These are phyloP conservation scores for Picus viridis DNA, from an alignment of 2,797 vertebrate genomes.

Conservation along the genomic window DNA sequence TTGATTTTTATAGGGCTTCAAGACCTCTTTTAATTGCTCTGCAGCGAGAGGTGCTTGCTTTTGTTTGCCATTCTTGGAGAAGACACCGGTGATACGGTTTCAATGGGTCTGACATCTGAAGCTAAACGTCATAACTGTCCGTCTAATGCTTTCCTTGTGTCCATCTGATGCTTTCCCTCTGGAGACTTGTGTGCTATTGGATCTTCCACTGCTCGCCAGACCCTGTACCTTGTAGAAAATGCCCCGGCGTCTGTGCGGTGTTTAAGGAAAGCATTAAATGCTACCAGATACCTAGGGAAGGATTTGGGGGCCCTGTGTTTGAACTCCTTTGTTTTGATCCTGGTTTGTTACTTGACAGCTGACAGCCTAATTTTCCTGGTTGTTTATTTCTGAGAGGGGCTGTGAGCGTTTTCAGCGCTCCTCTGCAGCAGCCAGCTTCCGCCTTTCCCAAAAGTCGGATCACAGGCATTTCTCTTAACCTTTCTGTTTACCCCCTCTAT, in stretches of 20 bases:
- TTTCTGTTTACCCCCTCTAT: conserved; percentile 23
- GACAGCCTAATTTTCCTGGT: background rate
- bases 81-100: background rate
- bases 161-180: background rate
- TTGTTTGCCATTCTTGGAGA: background rate
- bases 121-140: background rate
- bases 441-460: background rate
- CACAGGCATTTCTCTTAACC: background rate
- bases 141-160: background rate
- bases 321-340: background rate
- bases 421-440: background rate
- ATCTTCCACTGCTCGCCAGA: background rate
- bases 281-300: background rate
- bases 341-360: background rate
- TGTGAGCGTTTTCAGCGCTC: background rate
- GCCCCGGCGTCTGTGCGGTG: background rate
- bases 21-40: background rate
- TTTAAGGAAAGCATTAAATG: background rate
- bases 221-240: background rate
- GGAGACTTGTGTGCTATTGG: background rate
- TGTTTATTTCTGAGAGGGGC: background rate
- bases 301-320: background rate
- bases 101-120: background rate
- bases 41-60: background rate
- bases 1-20: background rate